Evolutionary conservation across 2,888 invertebrate species (phyloP).

Genomic region (Plebejus melissa): DNA sequence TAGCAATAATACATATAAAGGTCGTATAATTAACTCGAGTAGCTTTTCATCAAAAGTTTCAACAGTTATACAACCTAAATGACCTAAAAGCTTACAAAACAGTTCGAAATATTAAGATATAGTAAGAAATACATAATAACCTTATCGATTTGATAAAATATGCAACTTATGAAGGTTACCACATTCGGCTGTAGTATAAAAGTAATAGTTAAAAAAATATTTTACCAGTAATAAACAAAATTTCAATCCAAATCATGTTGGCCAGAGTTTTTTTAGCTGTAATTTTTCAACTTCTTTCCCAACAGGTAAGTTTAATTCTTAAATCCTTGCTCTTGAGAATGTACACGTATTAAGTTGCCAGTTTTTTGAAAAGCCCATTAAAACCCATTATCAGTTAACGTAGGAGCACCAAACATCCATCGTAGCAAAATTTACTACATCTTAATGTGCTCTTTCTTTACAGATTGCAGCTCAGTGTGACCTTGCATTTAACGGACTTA

Average conservation of each 20-base stretch:
- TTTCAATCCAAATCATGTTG: background rate
- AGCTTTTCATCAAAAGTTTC: background rate
- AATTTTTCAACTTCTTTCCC: background rate
- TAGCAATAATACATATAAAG: too few relatives aligned
- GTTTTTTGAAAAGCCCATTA: too few relatives aligned
- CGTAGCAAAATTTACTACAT: too few relatives aligned
- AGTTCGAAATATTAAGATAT: background rate
- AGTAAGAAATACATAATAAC: background rate
- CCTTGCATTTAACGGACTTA: background rate
- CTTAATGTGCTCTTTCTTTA: background rate
- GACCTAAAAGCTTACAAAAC: constrained; percentile 14
- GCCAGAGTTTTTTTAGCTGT: background rate
- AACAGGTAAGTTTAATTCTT: background rate
- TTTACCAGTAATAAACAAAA: background rate
- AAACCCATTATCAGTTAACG: too few relatives aligned
- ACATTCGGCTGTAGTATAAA: constrained; percentile 1
- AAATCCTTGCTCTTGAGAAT: too few relatives aligned
- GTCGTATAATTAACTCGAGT: too few relatives aligned
- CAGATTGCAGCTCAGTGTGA: constrained; percentile 1
- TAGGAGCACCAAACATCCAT: too few relatives aligned
- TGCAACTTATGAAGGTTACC: background rate
- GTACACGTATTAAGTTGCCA: too few relatives aligned
- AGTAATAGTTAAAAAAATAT: background rate
- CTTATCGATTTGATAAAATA: background rate
- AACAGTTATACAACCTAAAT: background rate